Conservation (phyloP, 2,888 invertebrate genomes). For the Dioctria rufipes region DNA sequence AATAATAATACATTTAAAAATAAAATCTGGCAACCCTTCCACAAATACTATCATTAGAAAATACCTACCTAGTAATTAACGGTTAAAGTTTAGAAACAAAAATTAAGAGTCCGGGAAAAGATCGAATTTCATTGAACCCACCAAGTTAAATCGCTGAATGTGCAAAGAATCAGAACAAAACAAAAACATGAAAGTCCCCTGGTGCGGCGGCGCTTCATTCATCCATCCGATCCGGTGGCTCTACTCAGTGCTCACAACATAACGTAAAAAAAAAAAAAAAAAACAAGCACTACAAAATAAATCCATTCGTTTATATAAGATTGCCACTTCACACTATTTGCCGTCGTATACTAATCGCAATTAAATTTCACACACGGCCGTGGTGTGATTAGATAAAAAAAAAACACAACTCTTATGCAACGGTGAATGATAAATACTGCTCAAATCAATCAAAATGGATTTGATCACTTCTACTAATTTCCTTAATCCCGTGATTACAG, state of each 20-base stretch:
- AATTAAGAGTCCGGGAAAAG: conserved; percentile 7
- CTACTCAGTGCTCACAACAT: no score
- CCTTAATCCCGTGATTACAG: no score
- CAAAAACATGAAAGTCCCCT: conserved; percentile 23
- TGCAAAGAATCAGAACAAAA: conserved; percentile 42
- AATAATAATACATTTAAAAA: no score
- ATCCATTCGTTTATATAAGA: neutral
- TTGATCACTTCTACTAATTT: no score
- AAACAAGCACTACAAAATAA: conserved; percentile 11
- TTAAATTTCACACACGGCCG: no score
- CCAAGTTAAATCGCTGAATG: neutral
- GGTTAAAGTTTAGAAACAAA: conserved; percentile 28
- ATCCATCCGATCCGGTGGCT: no score
- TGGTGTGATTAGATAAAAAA: neutral
- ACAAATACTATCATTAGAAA: neutral
- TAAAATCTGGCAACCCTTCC: conserved; percentile 23
- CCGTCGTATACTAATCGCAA: no score
- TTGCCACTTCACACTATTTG: no score
- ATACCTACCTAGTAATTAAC: neutral
- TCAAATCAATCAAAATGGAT: no score
- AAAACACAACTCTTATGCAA: neutral
- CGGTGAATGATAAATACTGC: no score
- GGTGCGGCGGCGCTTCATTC: no score
- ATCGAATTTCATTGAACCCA: conserved; percentile 50
- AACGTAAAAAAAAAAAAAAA: conserved; percentile 1